Percentiles rank a stretch among this genome's conserved stretches.
phyloP scores from a whole-genome alignment of 2,797 vertebrate genomes.

The Mormyrus proboscirostris region DNA sequence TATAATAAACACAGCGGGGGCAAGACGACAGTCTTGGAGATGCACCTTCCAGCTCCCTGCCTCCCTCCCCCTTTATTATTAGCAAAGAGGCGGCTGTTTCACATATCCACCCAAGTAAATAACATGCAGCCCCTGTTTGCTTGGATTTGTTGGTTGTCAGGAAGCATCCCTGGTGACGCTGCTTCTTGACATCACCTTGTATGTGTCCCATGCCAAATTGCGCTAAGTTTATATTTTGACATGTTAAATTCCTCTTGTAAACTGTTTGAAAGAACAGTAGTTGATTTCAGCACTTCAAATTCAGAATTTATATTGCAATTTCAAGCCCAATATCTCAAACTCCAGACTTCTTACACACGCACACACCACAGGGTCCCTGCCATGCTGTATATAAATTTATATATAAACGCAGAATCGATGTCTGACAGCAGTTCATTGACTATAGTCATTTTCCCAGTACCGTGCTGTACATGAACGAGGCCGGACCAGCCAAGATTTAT shows the following conservation, averaged over 20 bases:
- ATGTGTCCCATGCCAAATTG: not conserved
- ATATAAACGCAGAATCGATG: not conserved
- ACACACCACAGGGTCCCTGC: not conserved
- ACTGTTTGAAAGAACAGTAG: slow-evolving; percentile 1
- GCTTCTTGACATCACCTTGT: not conserved
- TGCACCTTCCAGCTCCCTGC: slow-evolving; percentile 39
- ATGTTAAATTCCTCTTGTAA: slow-evolving; percentile 1
- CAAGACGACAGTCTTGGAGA: slow-evolving; percentile 57
- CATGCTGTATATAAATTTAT: not conserved
- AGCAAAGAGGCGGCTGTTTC: not conserved
- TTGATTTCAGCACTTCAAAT: not conserved
- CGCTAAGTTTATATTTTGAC: not conserved
- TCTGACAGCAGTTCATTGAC: not conserved
- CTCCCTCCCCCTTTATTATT: not conserved
- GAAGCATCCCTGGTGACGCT: not conserved
- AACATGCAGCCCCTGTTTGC: not conserved
- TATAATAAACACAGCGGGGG: slow-evolving; percentile 63
- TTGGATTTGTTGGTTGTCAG: not conserved
- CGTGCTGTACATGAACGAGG: not conserved
- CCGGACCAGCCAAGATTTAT: not conserved
- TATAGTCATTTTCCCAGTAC: not conserved
- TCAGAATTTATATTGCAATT: not conserved
- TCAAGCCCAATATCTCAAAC: not conserved
- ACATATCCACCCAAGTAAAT: not conserved
- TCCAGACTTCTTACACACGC: not conserved